Base-by-base conservation (phyloP, 2,888 invertebrate species). In the Oscheius sp. region DNA sequence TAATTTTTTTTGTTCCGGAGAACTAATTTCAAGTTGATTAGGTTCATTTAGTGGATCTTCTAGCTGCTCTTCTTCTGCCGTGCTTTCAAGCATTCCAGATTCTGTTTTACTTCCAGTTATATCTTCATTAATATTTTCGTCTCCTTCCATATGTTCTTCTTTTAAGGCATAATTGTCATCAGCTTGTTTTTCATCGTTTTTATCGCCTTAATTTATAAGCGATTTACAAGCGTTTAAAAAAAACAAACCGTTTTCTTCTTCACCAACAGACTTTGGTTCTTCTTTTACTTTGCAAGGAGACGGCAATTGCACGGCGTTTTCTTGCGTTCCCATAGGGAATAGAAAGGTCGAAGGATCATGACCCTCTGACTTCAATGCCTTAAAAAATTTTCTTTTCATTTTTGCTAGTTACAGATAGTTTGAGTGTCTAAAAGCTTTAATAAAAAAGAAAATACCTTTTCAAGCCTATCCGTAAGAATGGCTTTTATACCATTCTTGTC, bases 401-500 rank as follows among this genome's bases (percentile, higher is more conserved):
- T n/a, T n/a, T n/a, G n/a, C n/a, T n/a, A n/a, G n/a, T n/a, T n/a
- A n/a, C n/a, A n/a, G n/a, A n/a, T n/a, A n/a, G n/a, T n/a, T n/a
- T n/a, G n/a, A n/a, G n/a, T n/a, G n/a, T n/a, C n/a, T n/a, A n/a
- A n/a, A n/a, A n/a, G n/a, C n/a, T n/a, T n/a, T n/a, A n/a, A 12
- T n/a, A 23, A 55, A 27, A 55, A 27, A 29, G n/a, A 29, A 2
- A 72, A 53, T 45, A 83, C 90, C 88, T 95, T 94, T 0, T 91
- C 90, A 42, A 96, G 89, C 37, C 95, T 91, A 23, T 93, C 93
- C 46, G 92, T 90, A 68, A 94, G 89, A 86, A 94, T 93, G 0
- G 92, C 91, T 84, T 94, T 93, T 29, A 94, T 88, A 87, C 93
- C 96, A 89, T 93, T 94, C 27, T 91, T 90, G 86, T 91, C 92